A percentile compares a stretch with the other conserved stretches of the same genome.
Evolutionary conservation across 2,797 vertebrate genomes (phyloP).

Genomic region (Gastrophryne carolinensis): DNA sequence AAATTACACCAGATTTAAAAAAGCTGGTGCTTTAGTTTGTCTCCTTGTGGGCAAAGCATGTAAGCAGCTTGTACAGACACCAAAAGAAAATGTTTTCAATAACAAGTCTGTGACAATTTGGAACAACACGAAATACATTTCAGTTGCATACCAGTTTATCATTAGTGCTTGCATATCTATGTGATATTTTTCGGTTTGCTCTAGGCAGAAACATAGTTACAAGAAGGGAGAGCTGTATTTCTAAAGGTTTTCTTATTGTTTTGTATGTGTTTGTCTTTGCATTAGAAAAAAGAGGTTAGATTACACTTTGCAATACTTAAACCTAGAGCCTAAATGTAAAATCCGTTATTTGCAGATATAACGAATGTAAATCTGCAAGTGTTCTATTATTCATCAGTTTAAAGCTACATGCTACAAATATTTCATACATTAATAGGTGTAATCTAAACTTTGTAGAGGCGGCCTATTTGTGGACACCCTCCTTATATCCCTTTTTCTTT

Average conservation of each 20-base stretch:
- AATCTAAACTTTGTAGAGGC: constrained; percentile 95
- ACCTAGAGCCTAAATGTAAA: no score
- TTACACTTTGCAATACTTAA: constrained; percentile 86
- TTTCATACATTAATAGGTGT: constrained; percentile 77
- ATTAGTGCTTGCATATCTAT: no score
- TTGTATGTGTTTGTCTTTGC: constrained; percentile 68
- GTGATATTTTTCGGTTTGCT: no score
- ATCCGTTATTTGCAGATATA: not conserved
- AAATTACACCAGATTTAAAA: no score
- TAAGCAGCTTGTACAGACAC: no score
- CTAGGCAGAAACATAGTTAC: constrained; percentile 77
- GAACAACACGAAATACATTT: no score
- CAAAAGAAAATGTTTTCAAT: no score
- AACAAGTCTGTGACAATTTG: no score
- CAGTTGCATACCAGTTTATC: no score
- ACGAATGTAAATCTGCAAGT: not conserved
- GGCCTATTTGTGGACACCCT: constrained; percentile 81
- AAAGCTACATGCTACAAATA: no score
- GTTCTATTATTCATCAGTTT: not conserved
- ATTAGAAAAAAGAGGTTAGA: constrained; percentile 77
- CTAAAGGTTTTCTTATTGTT: constrained; percentile 71
- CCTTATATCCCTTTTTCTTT: constrained; percentile 69
- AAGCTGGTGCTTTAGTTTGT: no score
- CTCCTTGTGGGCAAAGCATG: no score
- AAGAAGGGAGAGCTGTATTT: constrained; percentile 62